Evolutionary conservation across 2,113 vertebrate species (phyloP).

Genomic region (Nothocercus nigrocapillus): DNA sequence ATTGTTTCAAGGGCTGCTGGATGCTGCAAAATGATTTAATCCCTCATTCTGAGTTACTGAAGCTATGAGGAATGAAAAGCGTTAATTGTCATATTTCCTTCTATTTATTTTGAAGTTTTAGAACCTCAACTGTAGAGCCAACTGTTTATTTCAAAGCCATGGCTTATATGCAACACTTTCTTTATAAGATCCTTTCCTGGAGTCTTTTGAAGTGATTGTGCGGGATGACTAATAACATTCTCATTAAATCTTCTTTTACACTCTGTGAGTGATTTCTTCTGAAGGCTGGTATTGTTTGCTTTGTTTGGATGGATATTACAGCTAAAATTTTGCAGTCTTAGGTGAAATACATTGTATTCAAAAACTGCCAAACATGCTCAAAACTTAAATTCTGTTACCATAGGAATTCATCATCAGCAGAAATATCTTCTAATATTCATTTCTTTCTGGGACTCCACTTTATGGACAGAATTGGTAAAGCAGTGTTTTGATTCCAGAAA

Average conservation of each 20-base stretch:
- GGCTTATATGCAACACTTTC: neutral
- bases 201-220: neutral
- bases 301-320: constrained; percentile 4
- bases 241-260: neutral
- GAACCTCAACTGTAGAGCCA: neutral
- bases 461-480: neutral
- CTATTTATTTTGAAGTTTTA: neutral
- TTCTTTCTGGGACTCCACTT: neutral
- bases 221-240: neutral
- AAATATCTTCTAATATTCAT: neutral
- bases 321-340: neutral
- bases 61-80: neutral
- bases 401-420: neutral
- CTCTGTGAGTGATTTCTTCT: neutral
- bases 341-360: neutral
- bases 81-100: neutral
- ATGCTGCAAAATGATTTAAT: neutral
- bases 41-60: neutral
- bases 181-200: neutral
- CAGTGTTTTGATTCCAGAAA: neutral
- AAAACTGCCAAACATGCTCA: neutral
- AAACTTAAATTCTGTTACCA: neutral
- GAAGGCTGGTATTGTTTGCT: neutral
- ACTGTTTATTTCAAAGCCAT: neutral
- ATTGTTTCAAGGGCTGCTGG: neutral